These are phyloP conservation scores for Acanthopagrus latus DNA, from an alignment of 2,797 vertebrate species.

Conservation along the genomic window DNA sequence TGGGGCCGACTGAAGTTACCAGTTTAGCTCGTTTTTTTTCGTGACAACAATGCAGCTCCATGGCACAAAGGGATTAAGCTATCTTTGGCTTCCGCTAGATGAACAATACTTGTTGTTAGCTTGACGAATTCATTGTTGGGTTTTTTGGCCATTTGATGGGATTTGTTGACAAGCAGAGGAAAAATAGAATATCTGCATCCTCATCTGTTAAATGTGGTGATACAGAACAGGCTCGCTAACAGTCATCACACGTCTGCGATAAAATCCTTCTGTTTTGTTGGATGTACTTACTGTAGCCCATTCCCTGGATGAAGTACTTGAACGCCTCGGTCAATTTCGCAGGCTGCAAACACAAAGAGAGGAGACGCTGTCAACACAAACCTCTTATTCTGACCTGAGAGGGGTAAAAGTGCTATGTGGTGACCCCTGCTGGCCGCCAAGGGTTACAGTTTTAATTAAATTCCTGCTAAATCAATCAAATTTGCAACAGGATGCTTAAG, in stretches of 20 bases:
- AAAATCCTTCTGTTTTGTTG: background rate
- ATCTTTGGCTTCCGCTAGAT: background rate
- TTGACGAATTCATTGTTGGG: background rate
- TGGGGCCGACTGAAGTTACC: too few species aligned
- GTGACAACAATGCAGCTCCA: background rate
- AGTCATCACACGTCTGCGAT: background rate
- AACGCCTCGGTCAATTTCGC: conserved; percentile 97
- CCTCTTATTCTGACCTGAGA: background rate
- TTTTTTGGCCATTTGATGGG: background rate
- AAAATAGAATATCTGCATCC: background rate
- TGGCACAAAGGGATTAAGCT: background rate
- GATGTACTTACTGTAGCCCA: conserved; percentile 98
- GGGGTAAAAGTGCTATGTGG: background rate
- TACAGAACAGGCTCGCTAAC: background rate
- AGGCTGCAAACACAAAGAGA: conserved; percentile 85
- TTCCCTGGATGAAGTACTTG: conserved; percentile 98
- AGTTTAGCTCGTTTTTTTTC: background rate
- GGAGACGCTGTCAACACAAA: background rate
- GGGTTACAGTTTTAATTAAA: background rate
- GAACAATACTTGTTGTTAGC: background rate
- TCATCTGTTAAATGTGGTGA: background rate
- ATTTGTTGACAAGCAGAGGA: too few species aligned
- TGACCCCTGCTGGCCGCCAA: background rate
- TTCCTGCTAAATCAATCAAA: background rate
- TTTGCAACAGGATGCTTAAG: too few species aligned